These are phyloP conservation scores for Trichogramma dendrolimi DNA, from an alignment of 2,888 invertebrate genomes.

Conservation along the genomic window DNA sequence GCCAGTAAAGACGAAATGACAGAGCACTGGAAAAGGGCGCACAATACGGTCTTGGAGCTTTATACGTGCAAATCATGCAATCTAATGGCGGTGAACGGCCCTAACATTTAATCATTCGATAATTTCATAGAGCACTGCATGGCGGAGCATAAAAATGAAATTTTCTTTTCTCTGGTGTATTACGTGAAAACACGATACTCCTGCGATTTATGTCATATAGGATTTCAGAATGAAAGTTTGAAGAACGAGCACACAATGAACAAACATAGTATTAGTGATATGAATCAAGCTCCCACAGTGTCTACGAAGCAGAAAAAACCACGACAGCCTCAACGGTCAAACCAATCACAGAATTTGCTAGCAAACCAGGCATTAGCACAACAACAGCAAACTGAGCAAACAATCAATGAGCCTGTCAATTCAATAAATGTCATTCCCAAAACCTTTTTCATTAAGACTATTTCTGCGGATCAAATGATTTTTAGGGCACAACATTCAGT, in stretches of 20 bases:
- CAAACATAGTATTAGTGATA: too few relatives aligned
- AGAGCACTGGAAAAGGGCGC: conserved; percentile 26
- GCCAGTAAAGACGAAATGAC: conserved; percentile 25
- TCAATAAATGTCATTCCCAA: too few relatives aligned
- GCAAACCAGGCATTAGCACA: too few relatives aligned
- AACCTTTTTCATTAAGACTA: not conserved
- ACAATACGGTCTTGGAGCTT: conserved; percentile 27
- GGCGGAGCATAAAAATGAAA: conserved; percentile 2
- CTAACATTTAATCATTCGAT: conserved; percentile 22
- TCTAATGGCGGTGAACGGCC: conserved; percentile 12
- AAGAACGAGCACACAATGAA: conserved; percentile 30
- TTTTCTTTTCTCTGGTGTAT: conserved; percentile 16
- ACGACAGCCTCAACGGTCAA: too few relatives aligned
- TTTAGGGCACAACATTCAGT: too few relatives aligned
- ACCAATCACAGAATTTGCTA: too few relatives aligned
- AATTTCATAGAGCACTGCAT: conserved; percentile 36
- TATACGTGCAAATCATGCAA: conserved; percentile 28
- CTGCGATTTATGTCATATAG: conserved; percentile 32
- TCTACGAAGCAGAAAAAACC: too few relatives aligned
- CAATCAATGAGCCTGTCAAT: too few relatives aligned
- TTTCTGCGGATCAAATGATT: not conserved
- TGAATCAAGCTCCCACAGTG: too few relatives aligned
- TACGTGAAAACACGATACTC: conserved; percentile 19
- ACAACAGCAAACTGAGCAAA: too few relatives aligned
- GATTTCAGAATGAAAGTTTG: conserved; percentile 27